phyloP scores from a whole-genome alignment of 2,113 vertebrate genomes.

The Stercorarius parasiticus region DNA sequence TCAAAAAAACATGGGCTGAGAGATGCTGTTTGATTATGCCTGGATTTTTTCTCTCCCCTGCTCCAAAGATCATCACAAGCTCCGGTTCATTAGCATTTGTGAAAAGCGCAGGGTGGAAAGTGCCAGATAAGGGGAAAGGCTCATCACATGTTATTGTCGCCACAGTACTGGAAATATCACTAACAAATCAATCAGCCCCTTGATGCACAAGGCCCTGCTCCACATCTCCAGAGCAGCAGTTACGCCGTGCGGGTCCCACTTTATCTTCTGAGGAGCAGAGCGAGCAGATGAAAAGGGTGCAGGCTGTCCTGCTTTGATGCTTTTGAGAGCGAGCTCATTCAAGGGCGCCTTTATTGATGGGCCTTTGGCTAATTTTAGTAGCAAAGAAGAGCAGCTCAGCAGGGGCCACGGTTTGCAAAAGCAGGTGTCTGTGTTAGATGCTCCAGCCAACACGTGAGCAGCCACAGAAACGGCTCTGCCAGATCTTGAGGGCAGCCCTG shows the following conservation, averaged over 20 bases:
- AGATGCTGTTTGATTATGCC: conserved; percentile 11
- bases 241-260: neutral
- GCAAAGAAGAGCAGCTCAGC: neutral
- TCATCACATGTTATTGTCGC: conserved; percentile 33
- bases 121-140: conserved; percentile 50
- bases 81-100: neutral
- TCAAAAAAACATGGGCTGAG: neutral
- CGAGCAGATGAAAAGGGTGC: neutral
- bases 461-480: neutral
- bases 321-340: neutral
- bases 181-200: conserved; percentile 8
- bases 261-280: neutral
- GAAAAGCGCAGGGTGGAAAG: conserved; percentile 3
- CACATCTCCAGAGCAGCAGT: neutral
- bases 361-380: neutral
- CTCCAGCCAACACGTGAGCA: neutral
- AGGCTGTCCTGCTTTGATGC: neutral
- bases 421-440: neutral
- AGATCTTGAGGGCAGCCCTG: neutral
- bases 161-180: conserved; percentile 27
- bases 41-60: conserved; percentile 19
- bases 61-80: conserved; percentile 33
- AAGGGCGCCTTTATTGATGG: neutral
- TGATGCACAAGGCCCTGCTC: neutral
- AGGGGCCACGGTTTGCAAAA: neutral